Evolutionary conservation across 2,888 invertebrate species (phyloP), one percentile per base, ranked within the genome.

Genomic region (Conchocele bisecta): DNA sequence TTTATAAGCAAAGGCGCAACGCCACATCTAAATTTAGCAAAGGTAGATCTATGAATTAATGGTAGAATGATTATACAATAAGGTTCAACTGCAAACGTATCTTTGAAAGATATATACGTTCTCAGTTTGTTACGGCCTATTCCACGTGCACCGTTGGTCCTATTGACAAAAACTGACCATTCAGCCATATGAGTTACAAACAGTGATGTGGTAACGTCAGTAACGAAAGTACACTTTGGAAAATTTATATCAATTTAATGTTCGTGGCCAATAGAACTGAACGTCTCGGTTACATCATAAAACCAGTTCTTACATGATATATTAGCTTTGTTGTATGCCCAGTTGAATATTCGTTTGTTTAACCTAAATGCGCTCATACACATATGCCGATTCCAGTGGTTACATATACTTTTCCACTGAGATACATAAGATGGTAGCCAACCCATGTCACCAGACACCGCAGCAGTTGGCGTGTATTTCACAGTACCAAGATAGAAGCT

Each of bases 391-490:
- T 7, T 5, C 57, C 66, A 58, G 33, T 66, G 24, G 9, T 22
- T n/a, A 28, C 39, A 48, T 1, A 66, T 39, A 7, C 39, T 22
- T 24, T 31, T 39, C 57, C 50, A 58, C 26, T 58, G 42, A 28
- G 35, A 17, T 4, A 44, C 13, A 17, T 11, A 15, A 2, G 37
- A n/a, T 31, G 29, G 59, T 11, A 17, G 42, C 42, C 65, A 29
- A 6, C 42, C 71, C 48, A 70, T 65, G 11, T 65, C 71, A 44
- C 63, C 66, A 1, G n/a, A 11, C 13, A 72, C 24, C 11, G 72
- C 60, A 7, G 66, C 48, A 17, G 42, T 61, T 24, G 67, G 67
- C 13, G 72, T 63, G 22, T 53, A 60, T 33, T 58, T 57, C 3
- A 61, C 61, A 7, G 33, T 35, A 5, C 72, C 57, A 2, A 66